A percentile compares a stretch with the other conserved stretches of the same genome.
Conservation (phyloP, 2,797 vertebrate species). For the Eulemur coronatus region DNA sequence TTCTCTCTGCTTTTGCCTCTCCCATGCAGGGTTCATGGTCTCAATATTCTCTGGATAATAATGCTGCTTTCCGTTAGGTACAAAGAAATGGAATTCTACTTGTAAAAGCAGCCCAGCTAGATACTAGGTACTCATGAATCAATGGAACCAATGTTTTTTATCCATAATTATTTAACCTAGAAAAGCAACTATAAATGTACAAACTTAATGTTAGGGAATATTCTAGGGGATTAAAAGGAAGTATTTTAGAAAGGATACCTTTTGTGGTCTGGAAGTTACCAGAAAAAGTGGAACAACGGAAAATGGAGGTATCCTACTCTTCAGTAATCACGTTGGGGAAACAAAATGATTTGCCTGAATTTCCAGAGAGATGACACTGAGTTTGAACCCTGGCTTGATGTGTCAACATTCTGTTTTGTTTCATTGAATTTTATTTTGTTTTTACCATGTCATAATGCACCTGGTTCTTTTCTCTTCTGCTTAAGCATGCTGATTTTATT, state of each 20-base stretch:
- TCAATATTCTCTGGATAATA: slow-evolving; percentile 52
- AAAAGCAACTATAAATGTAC: neutral
- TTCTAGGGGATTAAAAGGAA: neutral
- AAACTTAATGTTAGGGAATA: neutral
- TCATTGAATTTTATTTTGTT: neutral
- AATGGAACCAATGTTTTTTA: slow-evolving; percentile 33
- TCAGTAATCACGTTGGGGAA: neutral
- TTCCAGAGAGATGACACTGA: neutral
- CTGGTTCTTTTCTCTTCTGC: neutral
- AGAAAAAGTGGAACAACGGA: neutral
- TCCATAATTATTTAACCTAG: slow-evolving; percentile 33
- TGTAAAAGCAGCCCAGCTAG: slow-evolving; percentile 24
- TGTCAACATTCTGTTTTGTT: neutral
- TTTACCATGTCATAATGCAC: neutral
- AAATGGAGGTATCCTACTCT: neutral
- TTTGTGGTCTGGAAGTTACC: neutral
- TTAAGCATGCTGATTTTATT: neutral
- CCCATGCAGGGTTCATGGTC: neutral
- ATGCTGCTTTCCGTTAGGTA: slow-evolving; percentile 50
- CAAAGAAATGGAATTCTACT: slow-evolving; percentile 23
- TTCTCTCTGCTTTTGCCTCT: neutral
- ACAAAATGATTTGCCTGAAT: neutral
- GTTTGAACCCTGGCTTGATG: neutral
- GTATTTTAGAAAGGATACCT: slow-evolving; percentile 30
- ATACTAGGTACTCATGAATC: slow-evolving; percentile 36